phyloP scores from a whole-genome alignment of 2,888 invertebrate species.

The Chymomyza caudatula region DNA sequence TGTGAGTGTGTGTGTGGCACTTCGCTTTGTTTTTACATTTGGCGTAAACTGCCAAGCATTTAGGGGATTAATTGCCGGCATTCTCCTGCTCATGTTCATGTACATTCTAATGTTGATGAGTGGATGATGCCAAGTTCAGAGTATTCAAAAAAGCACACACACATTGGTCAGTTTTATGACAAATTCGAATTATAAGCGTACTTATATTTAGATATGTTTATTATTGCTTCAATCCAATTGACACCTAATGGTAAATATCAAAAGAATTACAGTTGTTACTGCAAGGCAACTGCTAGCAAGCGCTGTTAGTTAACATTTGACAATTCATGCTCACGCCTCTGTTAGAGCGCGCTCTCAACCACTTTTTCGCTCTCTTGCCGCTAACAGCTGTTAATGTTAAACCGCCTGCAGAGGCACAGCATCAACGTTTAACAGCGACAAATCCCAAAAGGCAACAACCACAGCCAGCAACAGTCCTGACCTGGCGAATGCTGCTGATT shows the following conservation, averaged over 20 bases:
- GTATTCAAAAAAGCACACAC: neutral
- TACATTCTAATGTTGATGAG: neutral
- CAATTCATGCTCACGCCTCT: neutral
- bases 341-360: neutral
- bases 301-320: neutral
- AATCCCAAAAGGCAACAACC: conserved; percentile 19
- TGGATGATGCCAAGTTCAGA: too few relatives aligned
- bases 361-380: conserved; percentile 1
- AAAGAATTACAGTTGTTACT: neutral
- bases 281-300: neutral
- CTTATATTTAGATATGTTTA: neutral
- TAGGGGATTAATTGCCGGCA: conserved; percentile 34
- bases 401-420: conserved; percentile 7
- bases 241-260: too few relatives aligned
- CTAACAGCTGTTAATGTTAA: conserved; percentile 6
- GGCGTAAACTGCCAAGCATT: conserved; percentile 28
- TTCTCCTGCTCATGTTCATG: neutral
- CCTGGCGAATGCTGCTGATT: conserved; percentile 11
- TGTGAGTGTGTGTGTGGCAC: neutral
- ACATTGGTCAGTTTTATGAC: neutral
- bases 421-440: conserved; percentile 9
- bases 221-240: neutral
- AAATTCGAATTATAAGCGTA: neutral
- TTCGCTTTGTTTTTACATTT: conserved; percentile 13
- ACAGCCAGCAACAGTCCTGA: conserved; percentile 7